A percentile compares a stretch with the other conserved stretches of the same genome.
Evolutionary conservation across 92 coral and sea anemone genomes (phyloP).

Genomic region (Meandrina meandrites): DNA sequence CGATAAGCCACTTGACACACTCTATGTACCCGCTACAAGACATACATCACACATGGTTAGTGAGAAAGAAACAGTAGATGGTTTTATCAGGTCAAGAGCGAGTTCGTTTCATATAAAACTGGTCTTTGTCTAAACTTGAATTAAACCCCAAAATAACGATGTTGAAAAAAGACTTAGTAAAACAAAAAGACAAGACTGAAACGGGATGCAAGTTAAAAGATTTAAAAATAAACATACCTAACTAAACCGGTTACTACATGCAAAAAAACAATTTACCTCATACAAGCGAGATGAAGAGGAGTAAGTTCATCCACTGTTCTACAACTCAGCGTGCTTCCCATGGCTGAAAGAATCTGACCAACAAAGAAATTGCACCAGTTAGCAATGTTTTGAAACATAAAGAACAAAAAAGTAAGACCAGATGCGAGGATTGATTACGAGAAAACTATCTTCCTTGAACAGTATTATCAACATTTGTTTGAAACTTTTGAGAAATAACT

Average conservation of each 20-base stretch:
- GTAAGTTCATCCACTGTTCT: conserved; percentile 89
- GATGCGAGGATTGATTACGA: neutral
- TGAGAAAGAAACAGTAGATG: neutral
- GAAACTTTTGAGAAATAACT: no score
- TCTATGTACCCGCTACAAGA: conserved; percentile 81
- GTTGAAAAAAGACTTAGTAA: no score
- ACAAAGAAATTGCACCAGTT: neutral
- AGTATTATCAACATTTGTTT: neutral
- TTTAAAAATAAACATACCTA: neutral
- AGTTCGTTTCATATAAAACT: no score
- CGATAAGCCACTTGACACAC: conserved; percentile 94
- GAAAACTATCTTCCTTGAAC: neutral
- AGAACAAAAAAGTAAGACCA: neutral
- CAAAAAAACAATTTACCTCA: conserved; percentile 67
- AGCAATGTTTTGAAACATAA: neutral
- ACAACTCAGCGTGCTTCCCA: conserved; percentile 84
- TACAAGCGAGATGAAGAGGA: conserved; percentile 92
- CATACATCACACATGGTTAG: neutral
- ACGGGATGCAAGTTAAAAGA: no score
- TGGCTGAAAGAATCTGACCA: conserved; percentile 91
- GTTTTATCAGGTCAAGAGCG: neutral
- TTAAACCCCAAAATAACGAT: neutral
- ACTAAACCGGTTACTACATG: no score
- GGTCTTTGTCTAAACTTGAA: neutral
- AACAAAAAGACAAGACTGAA: no score